Percentiles rank a stretch among this genome's conserved stretches.
Conservation (phyloP, 2,888 invertebrate species). For the Synergus japonicus region DNA sequence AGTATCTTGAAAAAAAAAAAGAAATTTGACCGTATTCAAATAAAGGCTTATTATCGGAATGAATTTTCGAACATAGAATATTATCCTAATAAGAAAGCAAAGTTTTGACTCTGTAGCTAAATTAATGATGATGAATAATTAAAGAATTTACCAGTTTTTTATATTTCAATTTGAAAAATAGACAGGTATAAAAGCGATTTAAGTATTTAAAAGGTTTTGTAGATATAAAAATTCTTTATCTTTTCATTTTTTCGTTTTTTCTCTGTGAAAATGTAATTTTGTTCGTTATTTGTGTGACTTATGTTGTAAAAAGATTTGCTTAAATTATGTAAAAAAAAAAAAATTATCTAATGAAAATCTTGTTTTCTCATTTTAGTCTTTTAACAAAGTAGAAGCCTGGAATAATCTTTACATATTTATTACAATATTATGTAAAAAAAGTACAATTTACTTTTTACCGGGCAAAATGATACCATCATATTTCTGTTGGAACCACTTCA, state of each 20-base stretch:
- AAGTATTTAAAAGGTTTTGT: constrained; percentile 32
- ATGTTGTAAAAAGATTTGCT: not conserved
- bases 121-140: not conserved
- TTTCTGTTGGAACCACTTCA: constrained; percentile 99
- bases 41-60: not conserved
- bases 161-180: constrained; percentile 25
- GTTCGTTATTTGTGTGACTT: not conserved
- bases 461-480: constrained; percentile 98
- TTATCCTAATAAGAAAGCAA: constrained; percentile 11
- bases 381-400: not conserved
- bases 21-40: not conserved
- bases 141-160: constrained; percentile 6
- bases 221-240: constrained; percentile 5
- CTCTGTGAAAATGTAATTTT: not conserved
- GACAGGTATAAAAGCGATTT: not conserved
- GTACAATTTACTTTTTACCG: constrained; percentile 85
- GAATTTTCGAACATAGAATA: not conserved
- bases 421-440: not conserved
- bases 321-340: not conserved
- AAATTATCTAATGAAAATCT: not conserved
- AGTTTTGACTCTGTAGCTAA: not conserved
- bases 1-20: not conserved
- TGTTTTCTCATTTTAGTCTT: not conserved
- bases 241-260: not conserved
- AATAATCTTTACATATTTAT: constrained; percentile 2